Base-by-base conservation (phyloP, 1,140 invertebrate species). In the Cyclina sinensis region DNA sequence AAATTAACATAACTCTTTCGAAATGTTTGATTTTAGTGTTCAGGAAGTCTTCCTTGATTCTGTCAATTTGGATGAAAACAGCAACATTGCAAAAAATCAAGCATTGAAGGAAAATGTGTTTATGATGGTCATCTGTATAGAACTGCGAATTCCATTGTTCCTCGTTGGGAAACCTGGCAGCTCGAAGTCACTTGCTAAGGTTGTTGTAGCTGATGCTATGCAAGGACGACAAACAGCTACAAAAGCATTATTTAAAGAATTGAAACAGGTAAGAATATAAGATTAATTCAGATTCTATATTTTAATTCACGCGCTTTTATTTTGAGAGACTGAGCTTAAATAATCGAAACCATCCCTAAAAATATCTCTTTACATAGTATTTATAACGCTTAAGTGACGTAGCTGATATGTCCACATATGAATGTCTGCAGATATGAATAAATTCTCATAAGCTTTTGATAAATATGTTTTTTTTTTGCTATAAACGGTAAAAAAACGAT, bases 71-170 rank as follows among this genome's bases (percentile, higher is more conserved):
- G 91, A 82, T 11, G 91, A 94, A 73, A 94, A 94, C 70, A 92
- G 94, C 68, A 95, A 94, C 78, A 92, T 95, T 90, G 94, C 94
- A 91, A 62, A 81, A 21, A 95, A 95, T 81, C 89, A 90, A 48
- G 94, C 94, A 11, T 83, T 95, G 37, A 93, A 93, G 59, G 94
- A 95, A 80, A 95, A 95, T 65, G 84, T 95, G 35, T 95, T 95
- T 65, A 92, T 95, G 92, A 94, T 95, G 93, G 90, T 95, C n/a
- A 86, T 94, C 21, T 94, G 94, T 65, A 94, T 94, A 30, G 93
- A 94, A 54, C 74, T 93, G 21, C 24, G 93, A 11, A 93, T 95
- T 14, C 94, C 94, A 21, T 84, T 95, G 21, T 95, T 95, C 79
- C 84, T 95, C 24, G 92, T 94, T 14, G 94, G 94, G 30, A 95